Evolutionary conservation across 1,140 invertebrate species (phyloP), one percentile per base, ranked within the genome.

Genomic region (Penaeus japonicus): DNA sequence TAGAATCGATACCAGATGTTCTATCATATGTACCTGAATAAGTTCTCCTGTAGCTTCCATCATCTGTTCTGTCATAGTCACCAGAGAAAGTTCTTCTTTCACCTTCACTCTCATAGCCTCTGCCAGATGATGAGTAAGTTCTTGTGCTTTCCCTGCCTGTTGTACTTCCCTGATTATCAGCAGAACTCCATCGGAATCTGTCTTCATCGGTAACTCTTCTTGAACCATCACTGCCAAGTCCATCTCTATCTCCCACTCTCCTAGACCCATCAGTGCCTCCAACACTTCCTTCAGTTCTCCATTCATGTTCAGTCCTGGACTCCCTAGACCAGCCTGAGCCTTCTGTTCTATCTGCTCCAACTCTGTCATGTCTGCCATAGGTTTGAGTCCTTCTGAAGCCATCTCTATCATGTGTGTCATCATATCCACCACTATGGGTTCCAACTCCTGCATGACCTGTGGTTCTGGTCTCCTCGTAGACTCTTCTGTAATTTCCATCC

Each of bases 361-460:
- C 30, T 75, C 20, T 32, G 47, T 22, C 62, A 18, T 39, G 47
- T 55, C 35, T 70, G 30, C 62, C 80, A 35, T n/a, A 57, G n/a
- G 24, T 20, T 20, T 54, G 54, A 4, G 62, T 39, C 62, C 30
- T 84, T 12, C 65, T 27, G 18, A 18, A 32, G 2, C 62, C 65
- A 24, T 75, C 83, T 10, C 39, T 75, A 12, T 30, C 39, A 20
- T 32, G 53, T 1, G 47, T 54, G 32, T 27, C 62, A 18, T 75
- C 65, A 54, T 27, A n/a, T n/a, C 65, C 83, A 54, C 24, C 27
- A 20, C 32, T 65, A 27, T 80, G 57, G 18, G 78, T 81, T 73
- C 79, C 70, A 57, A 86, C 59, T 22, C 83, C 84, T 59, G 62
- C 83, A 54, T 88, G 80, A 81, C 47, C 75, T 27, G 53, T 84